Conservation (phyloP, 2,113 vertebrate genomes). For the Trichomycterus rosablanca region DNA sequence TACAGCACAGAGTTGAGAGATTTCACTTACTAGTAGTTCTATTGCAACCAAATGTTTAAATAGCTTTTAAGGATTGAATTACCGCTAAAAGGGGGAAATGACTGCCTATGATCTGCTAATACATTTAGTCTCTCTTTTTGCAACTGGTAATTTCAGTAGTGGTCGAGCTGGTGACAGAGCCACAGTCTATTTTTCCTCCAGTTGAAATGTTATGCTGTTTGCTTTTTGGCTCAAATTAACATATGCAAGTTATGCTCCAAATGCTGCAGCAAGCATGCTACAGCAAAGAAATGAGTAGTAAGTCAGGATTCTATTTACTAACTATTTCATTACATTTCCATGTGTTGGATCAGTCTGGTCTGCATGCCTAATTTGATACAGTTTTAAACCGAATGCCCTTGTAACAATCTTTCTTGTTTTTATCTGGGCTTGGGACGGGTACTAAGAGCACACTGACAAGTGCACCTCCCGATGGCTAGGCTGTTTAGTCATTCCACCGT, state of each 20-base stretch:
- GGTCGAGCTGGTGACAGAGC: background rate
- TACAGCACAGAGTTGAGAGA: background rate
- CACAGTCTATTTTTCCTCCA: constrained; percentile 41
- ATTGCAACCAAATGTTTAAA: background rate
- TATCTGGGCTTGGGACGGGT: too few species aligned
- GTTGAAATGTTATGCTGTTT: constrained; percentile 49
- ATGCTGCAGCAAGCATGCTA: background rate
- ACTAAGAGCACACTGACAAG: too few species aligned
- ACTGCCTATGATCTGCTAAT: background rate
- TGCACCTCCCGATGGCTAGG: too few species aligned
- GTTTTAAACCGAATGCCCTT: too few species aligned
- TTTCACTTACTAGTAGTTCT: background rate
- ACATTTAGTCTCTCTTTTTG: constrained; percentile 1
- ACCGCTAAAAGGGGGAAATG: background rate
- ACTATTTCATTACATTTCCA: too few species aligned
- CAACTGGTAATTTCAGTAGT: constrained; percentile 12
- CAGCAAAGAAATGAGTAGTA: too few species aligned
- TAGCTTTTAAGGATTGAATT: constrained; percentile 9
- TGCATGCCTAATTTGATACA: too few species aligned
- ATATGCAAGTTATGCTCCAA: constrained; percentile 47
- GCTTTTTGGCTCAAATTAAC: constrained; percentile 42
- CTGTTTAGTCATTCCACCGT: too few species aligned
- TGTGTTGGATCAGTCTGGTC: too few species aligned
- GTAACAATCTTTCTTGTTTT: too few species aligned
- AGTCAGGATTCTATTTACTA: too few species aligned